Percentiles rank a stretch among this genome's conserved stretches.
Conservation (phyloP, 2,797 vertebrate genomes). For the Melanotaenia parkinsoni region DNA sequence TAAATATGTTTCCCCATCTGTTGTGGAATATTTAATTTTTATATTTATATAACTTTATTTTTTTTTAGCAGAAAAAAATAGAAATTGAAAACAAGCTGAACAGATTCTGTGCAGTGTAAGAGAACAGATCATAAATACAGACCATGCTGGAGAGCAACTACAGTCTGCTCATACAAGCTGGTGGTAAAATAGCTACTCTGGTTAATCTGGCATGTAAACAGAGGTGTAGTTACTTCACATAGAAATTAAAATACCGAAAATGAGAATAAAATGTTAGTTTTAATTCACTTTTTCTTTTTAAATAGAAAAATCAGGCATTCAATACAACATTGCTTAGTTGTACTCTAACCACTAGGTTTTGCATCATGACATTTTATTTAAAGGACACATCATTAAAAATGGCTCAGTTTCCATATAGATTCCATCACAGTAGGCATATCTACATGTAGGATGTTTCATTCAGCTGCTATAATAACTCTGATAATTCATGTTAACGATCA, state of each 20-base stretch:
- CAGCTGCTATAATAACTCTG: not conserved
- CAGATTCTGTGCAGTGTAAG: not conserved
- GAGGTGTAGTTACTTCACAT: not conserved
- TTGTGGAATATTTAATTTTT: not conserved
- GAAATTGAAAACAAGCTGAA: not conserved
- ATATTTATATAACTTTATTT: not conserved
- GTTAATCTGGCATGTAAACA: not conserved
- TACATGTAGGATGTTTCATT: not conserved
- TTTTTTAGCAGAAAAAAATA: not conserved
- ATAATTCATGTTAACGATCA: constrained; percentile 12
- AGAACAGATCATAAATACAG: not conserved
- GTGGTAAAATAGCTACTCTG: not conserved
- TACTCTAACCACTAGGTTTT: not conserved
- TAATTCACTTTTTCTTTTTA: not conserved
- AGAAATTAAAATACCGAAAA: not conserved
- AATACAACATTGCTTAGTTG: not conserved
- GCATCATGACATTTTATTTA: not conserved
- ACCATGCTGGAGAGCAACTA: not conserved
- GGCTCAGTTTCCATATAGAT: not conserved
- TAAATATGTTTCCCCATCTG: constrained; percentile 18
- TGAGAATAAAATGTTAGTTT: not conserved
- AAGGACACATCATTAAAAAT: not conserved
- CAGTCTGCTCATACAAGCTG: not conserved
- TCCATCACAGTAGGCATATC: not conserved
- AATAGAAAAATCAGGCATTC: not conserved